These are phyloP conservation scores for Cephonodes hylas DNA, from an alignment of 2,888 invertebrate species.

Conservation along the genomic window DNA sequence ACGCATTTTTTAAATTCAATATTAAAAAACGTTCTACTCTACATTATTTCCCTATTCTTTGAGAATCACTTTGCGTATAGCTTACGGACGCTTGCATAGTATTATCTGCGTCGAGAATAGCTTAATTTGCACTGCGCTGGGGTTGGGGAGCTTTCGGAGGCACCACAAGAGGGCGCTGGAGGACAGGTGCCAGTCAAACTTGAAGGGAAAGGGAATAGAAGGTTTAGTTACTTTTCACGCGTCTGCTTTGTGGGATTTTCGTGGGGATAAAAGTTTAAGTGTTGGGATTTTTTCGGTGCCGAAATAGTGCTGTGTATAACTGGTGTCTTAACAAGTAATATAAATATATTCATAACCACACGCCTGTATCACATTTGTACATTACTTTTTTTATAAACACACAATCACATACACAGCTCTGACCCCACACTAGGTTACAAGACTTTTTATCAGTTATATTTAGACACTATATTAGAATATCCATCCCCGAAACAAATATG, in stretches of 20 bases:
- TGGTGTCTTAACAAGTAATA: too few relatives aligned
- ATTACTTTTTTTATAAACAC: too few relatives aligned
- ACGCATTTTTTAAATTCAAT: not conserved
- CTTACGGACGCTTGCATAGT: constrained; percentile 18
- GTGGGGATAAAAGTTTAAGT: not conserved
- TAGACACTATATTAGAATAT: too few relatives aligned
- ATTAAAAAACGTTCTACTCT: not conserved
- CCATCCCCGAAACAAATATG: too few relatives aligned
- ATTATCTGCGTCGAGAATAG: constrained; percentile 26
- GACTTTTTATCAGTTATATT: too few relatives aligned
- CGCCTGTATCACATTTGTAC: too few relatives aligned
- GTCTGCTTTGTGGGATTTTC: not conserved
- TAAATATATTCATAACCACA: too few relatives aligned
- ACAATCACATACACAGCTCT: too few relatives aligned
- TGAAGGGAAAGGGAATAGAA: not conserved
- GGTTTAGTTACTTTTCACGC: not conserved
- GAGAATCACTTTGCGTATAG: constrained; percentile 19
- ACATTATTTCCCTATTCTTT: constrained; percentile 16
- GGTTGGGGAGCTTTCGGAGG: constrained; percentile 17
- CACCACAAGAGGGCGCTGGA: not conserved
- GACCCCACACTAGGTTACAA: too few relatives aligned
- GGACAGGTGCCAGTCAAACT: not conserved
- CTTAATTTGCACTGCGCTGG: constrained; percentile 26
- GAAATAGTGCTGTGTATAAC: not conserved
- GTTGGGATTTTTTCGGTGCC: not conserved